Evolutionary conservation across 1,140 invertebrate genomes (phyloP), one percentile per base, ranked within the genome.

Genomic region (Anoplolepis gracilipes): DNA sequence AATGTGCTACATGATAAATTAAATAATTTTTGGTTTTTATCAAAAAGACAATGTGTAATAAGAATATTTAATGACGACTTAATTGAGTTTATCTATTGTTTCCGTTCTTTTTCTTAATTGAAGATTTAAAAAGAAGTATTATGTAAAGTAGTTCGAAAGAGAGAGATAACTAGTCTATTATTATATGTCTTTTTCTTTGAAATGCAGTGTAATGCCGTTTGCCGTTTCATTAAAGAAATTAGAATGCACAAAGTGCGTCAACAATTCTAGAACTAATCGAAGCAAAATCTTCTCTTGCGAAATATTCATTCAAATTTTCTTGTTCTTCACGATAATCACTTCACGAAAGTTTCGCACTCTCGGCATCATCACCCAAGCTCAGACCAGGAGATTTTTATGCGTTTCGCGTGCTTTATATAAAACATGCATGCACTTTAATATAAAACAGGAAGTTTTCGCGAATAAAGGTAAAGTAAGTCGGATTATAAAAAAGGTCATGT

Each of bases 161-260:
- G 16, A 49, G 16, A 42, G 5, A 49, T 49, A 81, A 42, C 2
- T 30, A 73, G n/a, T 42, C 13, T 25, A 8, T 73, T 36, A 61
- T 79, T 46, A 61, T 39, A 30, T 46, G 19, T 46, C 3, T 16
- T 13, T 30, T 59, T 73, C 33, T 19, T 19, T 49, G 53, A 19
- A n/a, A 13, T 61, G n/a, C 49, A 19, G 36, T n/a, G n/a, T 42
- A 36, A 57, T 36, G 59, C 25, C 72, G 28, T 82, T 73, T 65
- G 36, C 39, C 25, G 36, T 59, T 59, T 82, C 67, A 72, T 73
- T 39, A 82, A 33, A 36, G 5, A 73, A 72, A 82, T 42, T 82
- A 36, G 8, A 59, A 61, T 36, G 30, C 55, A 19, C 67, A 42
- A 61, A 73, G 25, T n/a, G 36, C 53, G 64, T 22, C 13, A n/a